Percentiles rank a stretch among this genome's conserved stretches.
Evolutionary conservation across 1,140 invertebrate species (phyloP).

Genomic region (Chrysopa pallens): DNA sequence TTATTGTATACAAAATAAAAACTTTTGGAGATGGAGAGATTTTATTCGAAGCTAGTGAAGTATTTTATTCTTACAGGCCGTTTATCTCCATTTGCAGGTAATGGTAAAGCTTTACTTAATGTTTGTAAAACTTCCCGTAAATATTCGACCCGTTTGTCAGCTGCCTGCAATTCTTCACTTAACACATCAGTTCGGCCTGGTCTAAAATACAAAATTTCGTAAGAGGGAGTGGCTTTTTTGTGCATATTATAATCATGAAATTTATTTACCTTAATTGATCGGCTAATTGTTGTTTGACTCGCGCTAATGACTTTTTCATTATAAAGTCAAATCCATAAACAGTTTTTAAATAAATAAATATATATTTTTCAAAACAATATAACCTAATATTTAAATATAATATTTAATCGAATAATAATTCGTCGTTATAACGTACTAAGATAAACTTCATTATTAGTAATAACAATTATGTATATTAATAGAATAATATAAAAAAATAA

Average conservation of each 20-base stretch:
- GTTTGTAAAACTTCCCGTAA: slow-evolving; percentile 53
- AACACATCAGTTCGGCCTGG: background rate
- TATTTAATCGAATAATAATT: no score
- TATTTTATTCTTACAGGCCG: slow-evolving; percentile 29
- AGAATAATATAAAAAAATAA: no score
- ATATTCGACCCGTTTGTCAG: slow-evolving; percentile 74
- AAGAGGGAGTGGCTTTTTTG: background rate
- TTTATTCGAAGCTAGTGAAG: background rate
- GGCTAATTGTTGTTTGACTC: background rate
- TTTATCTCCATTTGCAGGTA: slow-evolving; percentile 28
- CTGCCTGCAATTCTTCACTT: slow-evolving; percentile 61
- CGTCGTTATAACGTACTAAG: no score
- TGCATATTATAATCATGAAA: background rate
- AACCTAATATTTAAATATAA: no score
- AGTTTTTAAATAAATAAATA: no score
- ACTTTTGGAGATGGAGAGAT: slow-evolving; percentile 10
- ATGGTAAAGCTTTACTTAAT: slow-evolving; percentile 42
- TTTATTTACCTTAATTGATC: background rate
- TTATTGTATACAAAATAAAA: slow-evolving; percentile 7
- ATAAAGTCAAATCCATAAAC: no score
- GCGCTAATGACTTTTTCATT: background rate
- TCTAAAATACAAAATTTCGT: background rate
- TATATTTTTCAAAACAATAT: no score
- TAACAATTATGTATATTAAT: no score
- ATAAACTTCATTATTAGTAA: no score